Evolutionary conservation across 2,113 vertebrate genomes (phyloP).

Genomic region (Pterocles gutturalis): DNA sequence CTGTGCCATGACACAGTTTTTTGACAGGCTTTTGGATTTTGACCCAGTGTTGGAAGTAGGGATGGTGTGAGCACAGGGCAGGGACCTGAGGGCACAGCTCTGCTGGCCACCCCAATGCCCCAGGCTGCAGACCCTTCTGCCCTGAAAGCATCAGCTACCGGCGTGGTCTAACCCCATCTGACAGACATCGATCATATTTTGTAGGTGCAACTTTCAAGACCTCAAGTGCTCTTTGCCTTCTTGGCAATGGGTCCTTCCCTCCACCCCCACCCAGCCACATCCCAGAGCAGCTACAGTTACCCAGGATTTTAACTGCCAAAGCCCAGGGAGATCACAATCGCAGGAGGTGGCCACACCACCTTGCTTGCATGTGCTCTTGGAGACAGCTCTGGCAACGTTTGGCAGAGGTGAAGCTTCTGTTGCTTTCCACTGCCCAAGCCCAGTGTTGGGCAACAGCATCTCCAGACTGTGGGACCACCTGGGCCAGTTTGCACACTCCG

Average conservation of each 20-base stretch:
- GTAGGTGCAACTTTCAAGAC: not conserved
- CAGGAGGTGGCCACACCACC: fast-evolving
- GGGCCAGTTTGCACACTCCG: not conserved
- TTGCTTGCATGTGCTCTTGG: fast-evolving
- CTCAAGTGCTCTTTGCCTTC: not conserved
- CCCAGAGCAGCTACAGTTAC: not conserved
- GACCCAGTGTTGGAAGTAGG: not conserved
- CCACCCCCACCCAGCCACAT: fast-evolving
- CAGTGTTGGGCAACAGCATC: fast-evolving
- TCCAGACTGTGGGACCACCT: not conserved
- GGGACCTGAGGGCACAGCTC: not conserved
- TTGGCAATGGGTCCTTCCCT: not conserved
- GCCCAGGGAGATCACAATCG: fast-evolving
- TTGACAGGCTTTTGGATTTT: not conserved
- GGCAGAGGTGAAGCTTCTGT: fast-evolving
- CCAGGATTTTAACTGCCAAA: not conserved
- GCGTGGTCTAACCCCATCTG: not conserved
- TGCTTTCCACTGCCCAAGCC: not conserved
- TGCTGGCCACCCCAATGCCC: fast-evolving
- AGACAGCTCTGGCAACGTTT: not conserved
- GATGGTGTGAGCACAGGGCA: not conserved
- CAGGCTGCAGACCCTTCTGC: not conserved
- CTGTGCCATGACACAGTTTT: fast-evolving
- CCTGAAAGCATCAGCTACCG: not conserved
- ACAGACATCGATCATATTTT: fast-evolving